Evolutionary conservation across 2,888 invertebrate genomes (phyloP), one percentile per base, ranked within the genome.

Genomic region (Tethea ocularis): DNA sequence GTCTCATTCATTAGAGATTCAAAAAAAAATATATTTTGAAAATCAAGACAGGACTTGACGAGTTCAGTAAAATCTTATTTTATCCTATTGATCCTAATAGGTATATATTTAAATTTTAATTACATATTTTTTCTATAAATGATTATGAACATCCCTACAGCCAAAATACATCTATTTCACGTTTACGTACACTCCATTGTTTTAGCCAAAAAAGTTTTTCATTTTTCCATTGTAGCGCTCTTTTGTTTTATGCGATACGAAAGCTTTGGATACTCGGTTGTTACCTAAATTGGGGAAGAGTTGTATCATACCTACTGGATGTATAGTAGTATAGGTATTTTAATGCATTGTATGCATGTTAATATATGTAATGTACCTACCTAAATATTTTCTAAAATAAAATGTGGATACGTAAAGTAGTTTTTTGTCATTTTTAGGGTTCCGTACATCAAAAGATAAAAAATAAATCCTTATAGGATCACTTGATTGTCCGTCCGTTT

Each of bases 181-280:
- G 81, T 88, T 87, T 86, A 87, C 85, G 86, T 86, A 82, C 83
- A 82, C 80, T 78, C 85, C 78, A 86, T 89, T 90, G 91, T 90
- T 71, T 80, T 82, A 80, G 84, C 89, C 89, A 84, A 90, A 90
- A 91, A 92, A 86, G 83, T 89, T 88, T 74, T 77, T 73, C 77
- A 78, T 82, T 83, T 86, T 77, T 66, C 83, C 83, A 89, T 91
- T 91, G 91, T 91, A 78, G 67, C 69, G 77, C 67, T 78, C 87
- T 84, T 86, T 91, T 92, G 90, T 92, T 91, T 90, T 86, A 87
- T 86, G 78, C 71, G 84, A 90, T 87, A 87, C 84, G 72, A 74
- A 76, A 71, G 75, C 78, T 77, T 78, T 74, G 57, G 74, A 77
- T 78, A 72, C 72, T 75, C 79, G 78, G 80, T 75, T 77, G 74